Base-by-base conservation (phyloP, 2,888 invertebrate genomes). In the Parasteatoda lunata region DNA sequence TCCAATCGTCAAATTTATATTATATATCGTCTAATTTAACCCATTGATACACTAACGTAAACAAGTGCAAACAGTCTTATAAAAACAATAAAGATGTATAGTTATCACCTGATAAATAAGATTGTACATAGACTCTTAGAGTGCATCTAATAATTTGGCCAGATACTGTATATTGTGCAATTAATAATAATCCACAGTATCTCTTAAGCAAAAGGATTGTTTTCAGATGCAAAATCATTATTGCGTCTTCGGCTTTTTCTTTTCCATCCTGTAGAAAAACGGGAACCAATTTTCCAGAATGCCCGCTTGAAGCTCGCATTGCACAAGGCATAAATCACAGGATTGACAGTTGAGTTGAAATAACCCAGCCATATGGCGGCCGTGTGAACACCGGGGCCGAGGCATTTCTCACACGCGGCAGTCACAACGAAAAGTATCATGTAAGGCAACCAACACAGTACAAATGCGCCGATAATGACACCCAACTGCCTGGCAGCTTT, bases 371-470 rank as follows among this genome's bases (percentile, higher is more conserved):
- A 93, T 47, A 93, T 93, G 89, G 92, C 92, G 4, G 92, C 92
- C 45, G 92, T 92, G 89, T 93, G 91, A 4, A 92, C 90, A 3
- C 91, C 91, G n/a, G 91, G 91, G 51, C 91, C 90, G 0, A 93
- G 91, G 90, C 93, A 93, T 78, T 91, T 91, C 71, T 92, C 91
- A 90, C 93, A 93, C 86, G 92, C 93, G 69, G 93, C 92, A 89
- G 93, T 93, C 45, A 93, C 93, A 77, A 93, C 91, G 90, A 94
- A 94, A 6, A 93, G 91, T 64, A 93, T 92, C 90, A 94, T 94
- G 90, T 94, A 94, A n/a, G 94, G 94, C 49, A 94, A 91, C 92
- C 94, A 94, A 90, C 94, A 94, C 78, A 93, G 90, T 3, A 94
- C 92, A 90, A 94, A 94, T 4, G 93, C 94, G 45, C 93, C 93